Conservation (phyloP, 2,888 invertebrate species). For the Noctua comes region DNA sequence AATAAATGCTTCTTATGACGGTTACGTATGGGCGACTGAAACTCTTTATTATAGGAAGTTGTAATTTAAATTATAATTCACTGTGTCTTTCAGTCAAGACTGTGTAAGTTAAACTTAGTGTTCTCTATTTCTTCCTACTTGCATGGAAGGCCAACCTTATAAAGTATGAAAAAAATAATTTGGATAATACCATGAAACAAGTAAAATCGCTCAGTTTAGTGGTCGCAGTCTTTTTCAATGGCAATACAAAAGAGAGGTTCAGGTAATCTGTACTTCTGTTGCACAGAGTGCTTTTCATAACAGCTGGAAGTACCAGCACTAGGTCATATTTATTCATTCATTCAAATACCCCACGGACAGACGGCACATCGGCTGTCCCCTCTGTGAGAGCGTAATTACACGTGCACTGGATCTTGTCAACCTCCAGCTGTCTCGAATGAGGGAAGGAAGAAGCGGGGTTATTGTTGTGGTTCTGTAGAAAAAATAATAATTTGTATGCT, state of each 20-base stretch:
- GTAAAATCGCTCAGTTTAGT: not conserved
- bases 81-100: not conserved
- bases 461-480: constrained; percentile 42
- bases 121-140: not conserved
- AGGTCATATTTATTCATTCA: constrained; percentile 21
- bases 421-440: constrained; percentile 37
- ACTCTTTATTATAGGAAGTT: not conserved
- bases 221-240: not conserved
- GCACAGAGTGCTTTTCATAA: not conserved
- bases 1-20: no score
- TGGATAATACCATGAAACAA: not conserved
- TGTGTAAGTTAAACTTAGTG: not conserved
- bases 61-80: not conserved
- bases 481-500: not conserved
- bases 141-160: no score
- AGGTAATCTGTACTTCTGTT: not conserved
- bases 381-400: constrained; percentile 67
- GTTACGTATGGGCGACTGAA: not conserved
- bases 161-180: not conserved
- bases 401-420: constrained; percentile 57
- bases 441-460: not conserved
- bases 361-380: constrained; percentile 39
- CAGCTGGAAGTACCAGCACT: not conserved
- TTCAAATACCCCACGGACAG: constrained; percentile 13
- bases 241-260: not conserved